Evolutionary conservation across 2,888 invertebrate species (phyloP).

Genomic region (Dryococelus australis): DNA sequence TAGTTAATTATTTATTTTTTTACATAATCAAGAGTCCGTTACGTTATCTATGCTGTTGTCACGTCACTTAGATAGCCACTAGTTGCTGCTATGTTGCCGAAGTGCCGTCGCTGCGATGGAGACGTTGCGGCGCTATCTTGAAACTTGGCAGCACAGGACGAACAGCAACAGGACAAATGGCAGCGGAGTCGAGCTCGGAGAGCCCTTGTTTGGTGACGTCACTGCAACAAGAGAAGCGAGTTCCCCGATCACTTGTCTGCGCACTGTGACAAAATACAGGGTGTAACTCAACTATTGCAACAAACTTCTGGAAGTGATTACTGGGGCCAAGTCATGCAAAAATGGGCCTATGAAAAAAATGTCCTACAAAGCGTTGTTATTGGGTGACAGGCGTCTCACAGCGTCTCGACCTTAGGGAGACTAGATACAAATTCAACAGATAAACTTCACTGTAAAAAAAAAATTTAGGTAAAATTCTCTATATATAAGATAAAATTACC

Average conservation of each 20-base stretch:
- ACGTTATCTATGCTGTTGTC: neutral
- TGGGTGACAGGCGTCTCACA: no score
- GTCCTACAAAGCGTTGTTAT: no score
- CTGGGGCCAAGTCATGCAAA: no score
- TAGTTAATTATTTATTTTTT: neutral
- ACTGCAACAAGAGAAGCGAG: slow-evolving; percentile 5
- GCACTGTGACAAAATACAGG: no score
- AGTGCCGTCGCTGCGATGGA: neutral
- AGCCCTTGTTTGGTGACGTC: slow-evolving; percentile 3
- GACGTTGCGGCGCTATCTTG: slow-evolving; percentile 31
- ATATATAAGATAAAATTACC: no score
- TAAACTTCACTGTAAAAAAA: no score
- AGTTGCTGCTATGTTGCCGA: slow-evolving; percentile 19
- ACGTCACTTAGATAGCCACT: slow-evolving; percentile 5
- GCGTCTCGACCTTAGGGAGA: no score
- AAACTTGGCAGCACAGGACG: slow-evolving; percentile 24
- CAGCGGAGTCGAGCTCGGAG: neutral
- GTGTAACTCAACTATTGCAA: no score
- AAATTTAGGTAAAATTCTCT: no score
- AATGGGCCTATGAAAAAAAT: no score
- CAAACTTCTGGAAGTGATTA: no score
- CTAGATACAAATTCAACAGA: no score
- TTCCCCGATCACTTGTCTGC: neutral
- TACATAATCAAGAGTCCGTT: neutral
- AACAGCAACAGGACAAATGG: slow-evolving; percentile 12